phyloP scores from a whole-genome alignment of 2,888 invertebrate species.

The Eristalinus aeneus region DNA sequence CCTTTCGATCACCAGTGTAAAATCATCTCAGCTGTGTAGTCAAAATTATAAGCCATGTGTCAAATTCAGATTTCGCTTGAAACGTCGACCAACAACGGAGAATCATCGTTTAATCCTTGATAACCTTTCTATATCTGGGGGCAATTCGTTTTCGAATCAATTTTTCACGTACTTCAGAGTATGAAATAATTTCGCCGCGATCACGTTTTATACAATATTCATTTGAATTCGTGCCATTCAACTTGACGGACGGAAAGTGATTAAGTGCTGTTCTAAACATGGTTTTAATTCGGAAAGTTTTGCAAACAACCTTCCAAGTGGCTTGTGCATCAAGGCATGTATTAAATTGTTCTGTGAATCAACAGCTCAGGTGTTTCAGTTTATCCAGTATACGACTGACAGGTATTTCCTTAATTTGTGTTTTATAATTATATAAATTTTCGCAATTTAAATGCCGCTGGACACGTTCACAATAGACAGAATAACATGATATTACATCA shows the following conservation, averaged over 20 bases:
- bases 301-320: conserved; percentile 73
- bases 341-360: conserved; percentile 35
- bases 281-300: conserved; percentile 76
- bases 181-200: conserved; percentile 15
- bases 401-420: conserved; percentile 71
- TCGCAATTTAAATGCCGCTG: conserved; percentile 22
- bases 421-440: conserved; percentile 56
- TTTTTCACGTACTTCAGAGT: conserved; percentile 4
- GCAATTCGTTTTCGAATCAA: conserved; percentile 13
- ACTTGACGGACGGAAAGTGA: conserved; percentile 22
- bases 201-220: conserved; percentile 48
- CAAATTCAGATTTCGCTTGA: conserved; percentile 22
- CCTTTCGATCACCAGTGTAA: conserved; percentile 5
- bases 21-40: not conserved
- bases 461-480: conserved; percentile 44
- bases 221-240: conserved; percentile 71
- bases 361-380: conserved; percentile 74
- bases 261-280: conserved; percentile 68
- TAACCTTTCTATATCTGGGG: conserved; percentile 52
- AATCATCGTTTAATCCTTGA: conserved; percentile 34
- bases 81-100: conserved; percentile 61
- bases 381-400: conserved; percentile 72
- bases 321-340: conserved; percentile 62
- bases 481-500: too few relatives aligned
- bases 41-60: not conserved